These are phyloP conservation scores for Tringa solitaria DNA, from an alignment of 2,113 vertebrate genomes.

Conservation along the genomic window DNA sequence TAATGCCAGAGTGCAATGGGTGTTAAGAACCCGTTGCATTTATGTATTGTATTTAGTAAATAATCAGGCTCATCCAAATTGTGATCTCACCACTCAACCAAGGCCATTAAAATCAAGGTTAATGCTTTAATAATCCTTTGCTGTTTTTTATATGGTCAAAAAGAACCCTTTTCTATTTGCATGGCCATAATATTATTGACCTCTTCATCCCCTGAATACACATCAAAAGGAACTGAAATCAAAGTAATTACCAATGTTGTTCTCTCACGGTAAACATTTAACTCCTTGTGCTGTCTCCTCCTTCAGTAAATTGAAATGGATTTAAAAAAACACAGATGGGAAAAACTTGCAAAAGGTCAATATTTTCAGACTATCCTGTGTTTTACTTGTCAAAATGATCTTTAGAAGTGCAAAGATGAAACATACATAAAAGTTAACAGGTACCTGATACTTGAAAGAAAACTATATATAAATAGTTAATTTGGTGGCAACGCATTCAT, in stretches of 20 bases:
- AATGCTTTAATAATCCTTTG: constrained; percentile 89
- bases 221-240: constrained; percentile 83
- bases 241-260: constrained; percentile 82
- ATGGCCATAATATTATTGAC: constrained; percentile 86
- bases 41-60: constrained; percentile 93
- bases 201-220: constrained; percentile 81
- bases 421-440: neutral
- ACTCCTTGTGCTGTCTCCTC: constrained; percentile 63
- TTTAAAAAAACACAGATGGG: constrained; percentile 49
- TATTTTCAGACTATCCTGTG: constrained; percentile 22
- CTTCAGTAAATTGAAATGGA: constrained; percentile 70
- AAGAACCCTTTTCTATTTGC: constrained; percentile 84
- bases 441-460: neutral
- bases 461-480: neutral
- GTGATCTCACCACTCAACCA: constrained; percentile 89
- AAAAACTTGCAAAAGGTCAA: constrained; percentile 60
- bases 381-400: constrained; percentile 47
- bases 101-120: constrained; percentile 91
- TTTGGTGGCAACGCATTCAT: neutral
- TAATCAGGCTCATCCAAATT: constrained; percentile 93
- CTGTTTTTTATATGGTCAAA: constrained; percentile 80
- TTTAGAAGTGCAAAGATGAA: constrained; percentile 17
- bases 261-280: constrained; percentile 80
- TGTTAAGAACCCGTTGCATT: constrained; percentile 89
- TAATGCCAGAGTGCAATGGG: constrained; percentile 94